Conservation (phyloP, 2,797 vertebrate species). For the Paguma larvata region DNA sequence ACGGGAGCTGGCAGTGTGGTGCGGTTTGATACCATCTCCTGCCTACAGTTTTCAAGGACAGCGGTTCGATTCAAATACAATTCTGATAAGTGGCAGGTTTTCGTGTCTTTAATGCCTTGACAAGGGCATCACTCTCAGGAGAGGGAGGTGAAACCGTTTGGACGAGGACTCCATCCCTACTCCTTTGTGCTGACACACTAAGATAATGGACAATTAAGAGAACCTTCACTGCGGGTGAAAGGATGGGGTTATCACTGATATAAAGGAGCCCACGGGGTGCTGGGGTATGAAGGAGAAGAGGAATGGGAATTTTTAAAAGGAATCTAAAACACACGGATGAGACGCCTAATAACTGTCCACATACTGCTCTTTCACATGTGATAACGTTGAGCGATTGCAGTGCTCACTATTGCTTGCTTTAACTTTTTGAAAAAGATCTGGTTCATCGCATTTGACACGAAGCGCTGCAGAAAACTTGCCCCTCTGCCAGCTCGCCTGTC, state of each 20-base stretch:
- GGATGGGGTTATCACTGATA: conserved; percentile 86
- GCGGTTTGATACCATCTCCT: conserved; percentile 88
- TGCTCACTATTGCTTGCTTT: conserved; percentile 50
- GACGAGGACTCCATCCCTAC: conserved; percentile 84
- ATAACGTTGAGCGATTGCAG: conserved; percentile 63
- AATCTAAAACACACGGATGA: conserved; percentile 66
- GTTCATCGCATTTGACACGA: conserved; percentile 54
- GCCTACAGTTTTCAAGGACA: conserved; percentile 89
- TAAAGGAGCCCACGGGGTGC: conserved; percentile 81
- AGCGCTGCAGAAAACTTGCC: conserved; percentile 19
- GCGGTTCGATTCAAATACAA: conserved; percentile 89
- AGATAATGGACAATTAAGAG: conserved; percentile 91
- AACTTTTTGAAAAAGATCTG: conserved; percentile 35
- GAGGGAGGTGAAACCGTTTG: conserved; percentile 88
- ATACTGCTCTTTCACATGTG: conserved; percentile 58
- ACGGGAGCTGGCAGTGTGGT: conserved; percentile 78
- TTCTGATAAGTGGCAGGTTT: conserved; percentile 90
- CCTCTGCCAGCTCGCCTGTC: neutral
- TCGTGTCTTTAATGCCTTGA: conserved; percentile 89
- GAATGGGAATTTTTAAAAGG: conserved; percentile 72
- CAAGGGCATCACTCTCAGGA: conserved; percentile 91
- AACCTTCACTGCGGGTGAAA: conserved; percentile 85
- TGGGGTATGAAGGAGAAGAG: conserved; percentile 72
- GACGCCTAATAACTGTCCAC: conserved; percentile 62
- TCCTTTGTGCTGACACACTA: conserved; percentile 89